phyloP scores from a whole-genome alignment of 2,113 vertebrate genomes.

The Actenoides lindsayi region DNA sequence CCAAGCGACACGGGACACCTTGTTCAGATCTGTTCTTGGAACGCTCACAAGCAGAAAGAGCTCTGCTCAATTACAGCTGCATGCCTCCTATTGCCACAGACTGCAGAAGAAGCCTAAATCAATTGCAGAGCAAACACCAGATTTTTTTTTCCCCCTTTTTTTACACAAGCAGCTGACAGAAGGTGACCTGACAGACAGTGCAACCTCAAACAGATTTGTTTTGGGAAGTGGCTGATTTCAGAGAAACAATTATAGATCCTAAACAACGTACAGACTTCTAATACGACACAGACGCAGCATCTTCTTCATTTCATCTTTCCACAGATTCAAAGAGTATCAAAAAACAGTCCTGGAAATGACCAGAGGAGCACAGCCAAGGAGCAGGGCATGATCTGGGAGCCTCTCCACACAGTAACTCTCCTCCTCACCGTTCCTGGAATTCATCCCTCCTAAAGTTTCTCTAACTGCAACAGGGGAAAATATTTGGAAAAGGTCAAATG shows the following conservation, averaged over 20 bases:
- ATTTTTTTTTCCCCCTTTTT: background rate
- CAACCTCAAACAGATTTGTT: background rate
- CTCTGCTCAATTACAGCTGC: conserved; percentile 5
- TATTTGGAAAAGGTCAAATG: conserved; percentile 62
- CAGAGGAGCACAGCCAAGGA: background rate
- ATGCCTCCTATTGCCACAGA: background rate
- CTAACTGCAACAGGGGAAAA: conserved; percentile 39
- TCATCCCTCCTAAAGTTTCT: background rate
- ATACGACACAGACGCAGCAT: background rate
- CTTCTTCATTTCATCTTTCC: background rate
- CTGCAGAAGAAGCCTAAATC: background rate
- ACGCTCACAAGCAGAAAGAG: background rate
- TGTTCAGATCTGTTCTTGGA: background rate
- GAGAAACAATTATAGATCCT: background rate
- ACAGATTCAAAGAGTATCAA: background rate
- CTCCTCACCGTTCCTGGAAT: background rate
- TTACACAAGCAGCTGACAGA: background rate
- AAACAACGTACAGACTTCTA: background rate
- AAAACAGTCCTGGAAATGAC: background rate
- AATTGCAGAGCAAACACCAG: background rate
- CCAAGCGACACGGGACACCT: background rate
- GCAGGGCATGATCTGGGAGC: background rate
- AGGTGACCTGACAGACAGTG: background rate
- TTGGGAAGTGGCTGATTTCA: background rate
- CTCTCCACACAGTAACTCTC: background rate